Conservation (phyloP, 1,140 invertebrate genomes). For the Zaprionus capensis region DNA sequence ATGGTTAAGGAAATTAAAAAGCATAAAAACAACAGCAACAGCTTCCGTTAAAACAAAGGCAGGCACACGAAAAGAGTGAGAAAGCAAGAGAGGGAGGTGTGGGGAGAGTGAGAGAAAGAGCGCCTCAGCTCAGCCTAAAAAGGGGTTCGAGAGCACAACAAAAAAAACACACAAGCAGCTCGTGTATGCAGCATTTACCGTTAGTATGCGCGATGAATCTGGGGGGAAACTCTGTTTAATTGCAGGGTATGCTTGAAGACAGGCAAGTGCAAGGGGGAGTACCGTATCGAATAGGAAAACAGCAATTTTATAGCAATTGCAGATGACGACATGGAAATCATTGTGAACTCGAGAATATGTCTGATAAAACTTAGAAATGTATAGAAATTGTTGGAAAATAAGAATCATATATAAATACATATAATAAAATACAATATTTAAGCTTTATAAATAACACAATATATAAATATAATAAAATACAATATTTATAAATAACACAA, state of each 20-base stretch:
- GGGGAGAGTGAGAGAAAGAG: not conserved
- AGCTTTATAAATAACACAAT: too few species aligned
- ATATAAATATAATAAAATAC: too few species aligned
- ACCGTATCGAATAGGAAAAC: constrained; percentile 25
- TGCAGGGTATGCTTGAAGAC: constrained; percentile 18
- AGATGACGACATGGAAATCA: not conserved
- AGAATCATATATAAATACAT: too few species aligned
- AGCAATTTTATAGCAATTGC: constrained; percentile 27
- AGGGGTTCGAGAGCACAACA: constrained; percentile 43
- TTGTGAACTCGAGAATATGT: not conserved
- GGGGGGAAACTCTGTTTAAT: constrained; percentile 24
- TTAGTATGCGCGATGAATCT: constrained; percentile 36
- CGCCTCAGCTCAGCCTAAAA: constrained; percentile 31
- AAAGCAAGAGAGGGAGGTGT: not conserved
- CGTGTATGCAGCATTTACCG: constrained; percentile 78
- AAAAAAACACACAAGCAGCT: constrained; percentile 47
- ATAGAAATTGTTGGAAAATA: not conserved
- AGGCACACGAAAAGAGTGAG: constrained; percentile 24
- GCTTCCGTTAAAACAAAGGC: constrained; percentile 81
- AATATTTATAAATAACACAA: too few species aligned
- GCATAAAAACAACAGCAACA: constrained; percentile 79
- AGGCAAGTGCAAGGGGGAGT: not conserved
- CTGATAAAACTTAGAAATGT: not conserved
- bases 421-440: too few species aligned
- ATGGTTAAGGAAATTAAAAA: constrained; percentile 83